Evolutionary conservation across 2,888 invertebrate species (phyloP).

Genomic region (Erebia aethiops): DNA sequence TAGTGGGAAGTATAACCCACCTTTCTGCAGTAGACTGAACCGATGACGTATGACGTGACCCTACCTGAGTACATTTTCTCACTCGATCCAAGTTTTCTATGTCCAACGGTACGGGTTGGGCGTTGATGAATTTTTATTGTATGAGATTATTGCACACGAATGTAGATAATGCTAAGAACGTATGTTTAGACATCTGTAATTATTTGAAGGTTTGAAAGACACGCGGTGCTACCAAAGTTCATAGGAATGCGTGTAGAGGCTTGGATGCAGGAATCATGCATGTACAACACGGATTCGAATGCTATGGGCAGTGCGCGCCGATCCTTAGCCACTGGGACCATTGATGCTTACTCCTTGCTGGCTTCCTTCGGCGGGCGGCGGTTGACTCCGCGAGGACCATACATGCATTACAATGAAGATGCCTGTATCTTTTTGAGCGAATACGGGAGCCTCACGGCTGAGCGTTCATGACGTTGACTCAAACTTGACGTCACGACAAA

Average conservation of each 20-base stretch:
- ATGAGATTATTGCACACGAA: too few relatives aligned
- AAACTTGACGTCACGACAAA: too few relatives aligned
- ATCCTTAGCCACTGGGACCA: conserved; percentile 89
- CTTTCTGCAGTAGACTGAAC: not conserved
- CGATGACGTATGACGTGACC: too few relatives aligned
- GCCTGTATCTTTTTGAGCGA: conserved; percentile 91
- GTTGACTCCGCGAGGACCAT: conserved; percentile 85
- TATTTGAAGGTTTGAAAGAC: conserved; percentile 91
- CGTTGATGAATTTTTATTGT: too few relatives aligned
- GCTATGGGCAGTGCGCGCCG: conserved; percentile 95
- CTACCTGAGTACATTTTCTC: too few relatives aligned
- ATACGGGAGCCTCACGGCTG: too few relatives aligned
- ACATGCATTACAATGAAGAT: conserved; percentile 95
- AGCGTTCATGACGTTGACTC: too few relatives aligned
- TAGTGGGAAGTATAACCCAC: not conserved
- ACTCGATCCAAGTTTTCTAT: too few relatives aligned
- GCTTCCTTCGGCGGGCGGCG: conserved; percentile 96
- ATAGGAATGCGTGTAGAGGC: conserved; percentile 94
- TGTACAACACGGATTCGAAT: conserved; percentile 95
- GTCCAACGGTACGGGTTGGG: too few relatives aligned
- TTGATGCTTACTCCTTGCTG: conserved; percentile 93
- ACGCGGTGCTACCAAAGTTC: conserved; percentile 97
- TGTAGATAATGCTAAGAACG: too few relatives aligned
- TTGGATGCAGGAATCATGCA: conserved; percentile 91
- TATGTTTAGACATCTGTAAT: not conserved